Percentiles rank a stretch among this genome's conserved stretches.
Evolutionary conservation across 2,797 vertebrate genomes (phyloP).

Genomic region (Bradypodion pumilum): DNA sequence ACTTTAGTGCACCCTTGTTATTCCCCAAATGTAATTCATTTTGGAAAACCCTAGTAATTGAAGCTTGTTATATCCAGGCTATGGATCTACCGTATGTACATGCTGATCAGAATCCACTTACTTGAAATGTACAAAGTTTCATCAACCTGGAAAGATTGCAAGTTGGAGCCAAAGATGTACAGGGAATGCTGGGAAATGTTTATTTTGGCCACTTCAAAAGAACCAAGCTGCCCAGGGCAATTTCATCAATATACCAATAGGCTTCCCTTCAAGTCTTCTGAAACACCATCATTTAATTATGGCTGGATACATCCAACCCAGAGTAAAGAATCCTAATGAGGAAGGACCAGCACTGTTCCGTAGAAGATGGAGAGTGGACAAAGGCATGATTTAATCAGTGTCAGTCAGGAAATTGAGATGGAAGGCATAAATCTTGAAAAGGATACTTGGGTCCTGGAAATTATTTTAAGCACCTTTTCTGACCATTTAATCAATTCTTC

Average conservation of each 20-base stretch:
- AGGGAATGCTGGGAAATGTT: not conserved
- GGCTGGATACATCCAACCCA: not conserved
- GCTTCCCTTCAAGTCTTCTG: not conserved
- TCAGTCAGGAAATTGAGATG: not conserved
- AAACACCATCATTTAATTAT: not conserved
- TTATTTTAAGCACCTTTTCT: slow-evolving; percentile 5
- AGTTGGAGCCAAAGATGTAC: not conserved
- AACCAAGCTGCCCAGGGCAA: not conserved
- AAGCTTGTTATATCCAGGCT: too few relatives aligned
- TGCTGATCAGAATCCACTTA: not conserved
- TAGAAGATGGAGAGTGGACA: not conserved
- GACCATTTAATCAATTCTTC: slow-evolving; percentile 11
- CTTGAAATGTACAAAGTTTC: not conserved
- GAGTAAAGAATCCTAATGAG: not conserved
- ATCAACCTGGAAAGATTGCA: not conserved
- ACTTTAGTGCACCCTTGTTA: too few relatives aligned
- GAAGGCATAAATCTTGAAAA: slow-evolving; percentile 11
- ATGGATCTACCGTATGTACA: too few relatives aligned
- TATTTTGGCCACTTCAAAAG: too few relatives aligned
- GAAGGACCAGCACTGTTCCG: not conserved
- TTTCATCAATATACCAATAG: not conserved
- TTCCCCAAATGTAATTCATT: too few relatives aligned
- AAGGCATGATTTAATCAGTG: not conserved
- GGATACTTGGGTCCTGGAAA: not conserved
- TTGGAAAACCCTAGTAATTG: too few relatives aligned